Base-by-base conservation (phyloP, 2,888 invertebrate genomes). In the Eilema caniola region DNA sequence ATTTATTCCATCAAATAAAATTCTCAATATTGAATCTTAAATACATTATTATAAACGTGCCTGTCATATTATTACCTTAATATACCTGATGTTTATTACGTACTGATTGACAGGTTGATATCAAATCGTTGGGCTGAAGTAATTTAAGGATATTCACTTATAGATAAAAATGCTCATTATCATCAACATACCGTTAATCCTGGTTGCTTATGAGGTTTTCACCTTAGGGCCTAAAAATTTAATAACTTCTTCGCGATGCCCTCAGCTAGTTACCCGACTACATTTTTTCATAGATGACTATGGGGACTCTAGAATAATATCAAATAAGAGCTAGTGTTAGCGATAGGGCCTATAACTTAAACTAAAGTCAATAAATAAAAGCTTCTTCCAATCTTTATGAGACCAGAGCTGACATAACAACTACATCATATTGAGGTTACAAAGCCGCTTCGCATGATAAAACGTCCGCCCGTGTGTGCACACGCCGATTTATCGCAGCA, bases 401-500 rank as follows among this genome's bases (percentile, higher is more conserved):
- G 28, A 33, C n/a, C 63, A 56, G 47, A 5, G 7, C 37, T 57
- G 57, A 57, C n/a, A 23, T 57, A 63, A 11, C 53, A n/a, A 63
- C 57, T 47, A 16, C 37, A 25, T 41, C 71, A 63, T 56, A 69
- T 69, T 60, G 62, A 64, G 31, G 41, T n/a, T 62, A 76, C 66
- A 76, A 79, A 61, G 61, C 62, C 7, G 16, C 12, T 56, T 3
- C 28, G 47, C 65, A 62, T 63, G 67, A 67, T 70, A 72, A 69
- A 69, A 74, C 67, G 69, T 64, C 64, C 16, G n/a, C 20, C 69
- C 67, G 60, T 70, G 66, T 70, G 57, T 64, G 33, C 53, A 61
- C 60, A 62, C 37, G 37, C n/a, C 41, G 14, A 76, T 75, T 71
- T 78, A 80, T 72, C 67, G 56, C 70, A 41, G 37, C 62, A 28